phyloP scores from a whole-genome alignment of 1,140 invertebrate genomes.

The Cepaea nemoralis region DNA sequence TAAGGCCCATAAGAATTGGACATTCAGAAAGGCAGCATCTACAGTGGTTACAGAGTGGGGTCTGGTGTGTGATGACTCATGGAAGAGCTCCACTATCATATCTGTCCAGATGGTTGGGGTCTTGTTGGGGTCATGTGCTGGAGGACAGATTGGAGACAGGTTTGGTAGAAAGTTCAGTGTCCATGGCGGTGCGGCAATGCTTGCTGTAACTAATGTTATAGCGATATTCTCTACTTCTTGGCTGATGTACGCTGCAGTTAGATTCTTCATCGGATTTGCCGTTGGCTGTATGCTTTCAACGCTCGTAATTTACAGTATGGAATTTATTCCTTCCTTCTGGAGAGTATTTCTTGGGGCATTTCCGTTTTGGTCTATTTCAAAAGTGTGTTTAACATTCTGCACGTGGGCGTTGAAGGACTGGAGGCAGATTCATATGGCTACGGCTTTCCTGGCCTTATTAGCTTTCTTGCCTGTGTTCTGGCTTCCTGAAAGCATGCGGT shows the following conservation, averaged over 20 bases:
- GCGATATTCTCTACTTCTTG: not conserved
- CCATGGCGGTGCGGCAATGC: not conserved
- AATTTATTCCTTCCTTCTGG: not conserved
- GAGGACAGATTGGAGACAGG: conserved; percentile 4
- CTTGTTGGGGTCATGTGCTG: not conserved
- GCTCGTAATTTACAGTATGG: not conserved
- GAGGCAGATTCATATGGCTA: not conserved
- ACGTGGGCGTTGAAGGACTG: not conserved
- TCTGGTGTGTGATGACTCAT: not conserved
- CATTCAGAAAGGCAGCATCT: not conserved
- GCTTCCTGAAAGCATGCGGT: conserved; percentile 13
- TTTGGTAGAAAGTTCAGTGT: conserved; percentile 10
- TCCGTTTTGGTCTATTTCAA: not conserved
- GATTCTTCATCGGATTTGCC: not conserved
- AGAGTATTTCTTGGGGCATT: not conserved
- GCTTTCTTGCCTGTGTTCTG: conserved; percentile 14
- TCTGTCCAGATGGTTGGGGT: conserved; percentile 9
- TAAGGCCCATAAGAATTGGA: not conserved
- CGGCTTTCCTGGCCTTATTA: not conserved
- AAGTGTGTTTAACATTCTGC: not conserved
- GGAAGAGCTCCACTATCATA: not conserved
- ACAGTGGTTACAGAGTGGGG: not conserved
- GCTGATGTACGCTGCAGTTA: not conserved
- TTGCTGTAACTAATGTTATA: not conserved
- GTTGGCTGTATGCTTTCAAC: not conserved